phyloP scores from a whole-genome alignment of 2,113 vertebrate species.

The Barnardius zonarius region DNA sequence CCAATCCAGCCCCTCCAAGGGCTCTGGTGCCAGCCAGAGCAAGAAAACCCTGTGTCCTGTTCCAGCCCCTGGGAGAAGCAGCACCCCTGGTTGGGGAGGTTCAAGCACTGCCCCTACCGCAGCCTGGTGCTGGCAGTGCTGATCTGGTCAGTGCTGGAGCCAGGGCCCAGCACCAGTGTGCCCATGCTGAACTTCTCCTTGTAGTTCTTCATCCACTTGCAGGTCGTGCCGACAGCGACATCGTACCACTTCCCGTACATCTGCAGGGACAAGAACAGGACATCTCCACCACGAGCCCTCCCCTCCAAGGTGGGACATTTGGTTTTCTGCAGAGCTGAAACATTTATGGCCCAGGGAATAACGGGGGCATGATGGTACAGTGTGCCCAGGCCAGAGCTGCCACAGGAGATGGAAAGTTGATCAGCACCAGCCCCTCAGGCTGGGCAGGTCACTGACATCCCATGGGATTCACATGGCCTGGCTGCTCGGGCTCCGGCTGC shows the following conservation, averaged over 20 bases:
- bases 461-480: rapidly evolving
- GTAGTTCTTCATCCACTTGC: constrained; percentile 70
- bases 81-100: too few species aligned
- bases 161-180: constrained; percentile 72
- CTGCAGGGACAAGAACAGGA: constrained; percentile 28
- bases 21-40: not conserved
- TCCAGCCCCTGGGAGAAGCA: not conserved
- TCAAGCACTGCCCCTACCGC: constrained; percentile 42
- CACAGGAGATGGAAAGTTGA: not conserved
- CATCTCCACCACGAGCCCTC: rapidly evolving
- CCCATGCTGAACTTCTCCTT: constrained; percentile 72
- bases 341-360: not conserved
- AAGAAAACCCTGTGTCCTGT: not conserved
- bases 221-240: constrained; percentile 77
- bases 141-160: not conserved
- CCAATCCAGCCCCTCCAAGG: not conserved
- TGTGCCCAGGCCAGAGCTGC: not conserved
- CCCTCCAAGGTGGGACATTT: not conserved
- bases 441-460: not conserved
- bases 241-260: constrained; percentile 87
- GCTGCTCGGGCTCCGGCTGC: rapidly evolving
- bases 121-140: constrained; percentile 59
- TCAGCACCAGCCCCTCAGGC: not conserved
- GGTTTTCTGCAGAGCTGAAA: not conserved
- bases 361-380: not conserved